Base-by-base conservation (phyloP, 2,888 invertebrate species). In the Polyploca ridens region DNA sequence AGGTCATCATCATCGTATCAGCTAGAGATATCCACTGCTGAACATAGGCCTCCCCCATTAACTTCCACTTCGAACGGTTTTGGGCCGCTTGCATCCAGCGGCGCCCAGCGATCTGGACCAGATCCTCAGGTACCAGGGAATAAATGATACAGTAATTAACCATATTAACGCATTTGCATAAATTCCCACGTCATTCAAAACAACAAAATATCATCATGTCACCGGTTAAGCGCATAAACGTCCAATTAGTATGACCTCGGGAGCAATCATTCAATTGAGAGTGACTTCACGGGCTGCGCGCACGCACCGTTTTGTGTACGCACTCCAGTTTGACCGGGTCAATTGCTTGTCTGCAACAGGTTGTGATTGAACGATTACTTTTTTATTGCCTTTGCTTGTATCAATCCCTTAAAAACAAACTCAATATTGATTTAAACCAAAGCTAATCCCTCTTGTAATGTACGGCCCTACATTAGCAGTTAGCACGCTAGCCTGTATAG, bases 231-330 rank as follows among this genome's bases (percentile, higher is more conserved):
- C 64, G 70, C 70, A 67, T 76, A 75, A 82, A 76, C 66, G 66
- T 68, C 65, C 72, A 80, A 83, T 81, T 82, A 80, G 72, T 68
- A 68, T 69, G 80, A 79, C 79, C 83, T 76, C 74, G 69, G 65
- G 66, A 65, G 68, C 76, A 79, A 78, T 84, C 76, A 79, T 82
- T 73, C 80, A 83, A 82, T 82, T 81, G 75, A 68, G 62, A 60
- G 63, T 62, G 64, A n/a, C 63, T 67, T 64, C 58, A 54, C 63
- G 68, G 64, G 59, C 63, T 64, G 77, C 77, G 81, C 79, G 71
- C 69, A 77, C 78, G 76, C 76, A 64, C 61, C 49, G 46, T 61
- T 61, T 63, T 58, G 64, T 63, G 60, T 60, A 79, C 79, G 75
- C 81, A 75, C 65, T 72, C 64, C 66, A 59, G 66, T 77, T 73